These are phyloP conservation scores for Oscheius sp. DNA, from an alignment of 2,888 invertebrate genomes.

Conservation along the genomic window DNA sequence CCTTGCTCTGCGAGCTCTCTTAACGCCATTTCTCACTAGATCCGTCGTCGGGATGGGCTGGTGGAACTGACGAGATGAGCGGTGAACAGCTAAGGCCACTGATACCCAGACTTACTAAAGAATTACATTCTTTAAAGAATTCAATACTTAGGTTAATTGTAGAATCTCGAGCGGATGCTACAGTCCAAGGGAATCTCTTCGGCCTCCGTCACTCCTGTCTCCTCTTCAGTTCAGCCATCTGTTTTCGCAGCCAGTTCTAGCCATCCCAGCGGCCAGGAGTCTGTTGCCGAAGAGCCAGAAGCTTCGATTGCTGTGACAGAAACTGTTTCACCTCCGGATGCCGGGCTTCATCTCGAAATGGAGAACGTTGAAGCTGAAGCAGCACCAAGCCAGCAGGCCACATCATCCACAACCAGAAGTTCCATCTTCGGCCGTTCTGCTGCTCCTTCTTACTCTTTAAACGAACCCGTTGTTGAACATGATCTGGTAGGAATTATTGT, in stretches of 20 bases:
- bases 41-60: too few relatives aligned
- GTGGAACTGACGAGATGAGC: too few relatives aligned
- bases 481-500: not conserved
- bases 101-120: too few relatives aligned
- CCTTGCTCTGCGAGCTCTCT: too few relatives aligned
- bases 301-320: not conserved
- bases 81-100: too few relatives aligned
- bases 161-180: constrained; percentile 9
- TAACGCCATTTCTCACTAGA: too few relatives aligned
- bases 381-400: not conserved
- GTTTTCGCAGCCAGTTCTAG: not conserved
- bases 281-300: constrained; percentile 10
- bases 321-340: constrained; percentile 28
- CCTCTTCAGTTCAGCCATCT: constrained; percentile 15
- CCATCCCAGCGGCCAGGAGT: not conserved
- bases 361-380: constrained; percentile 1
- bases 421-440: constrained; percentile 8
- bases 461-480: not conserved
- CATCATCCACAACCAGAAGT: not conserved
- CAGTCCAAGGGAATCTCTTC: not conserved
- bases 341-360: constrained; percentile 15
- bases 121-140: too few relatives aligned
- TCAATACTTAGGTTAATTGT: not conserved
- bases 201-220: not conserved
- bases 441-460: not conserved